Evolutionary conservation across 2,797 vertebrate species (phyloP).

Genomic region (Hoplostethus mediterraneus): DNA sequence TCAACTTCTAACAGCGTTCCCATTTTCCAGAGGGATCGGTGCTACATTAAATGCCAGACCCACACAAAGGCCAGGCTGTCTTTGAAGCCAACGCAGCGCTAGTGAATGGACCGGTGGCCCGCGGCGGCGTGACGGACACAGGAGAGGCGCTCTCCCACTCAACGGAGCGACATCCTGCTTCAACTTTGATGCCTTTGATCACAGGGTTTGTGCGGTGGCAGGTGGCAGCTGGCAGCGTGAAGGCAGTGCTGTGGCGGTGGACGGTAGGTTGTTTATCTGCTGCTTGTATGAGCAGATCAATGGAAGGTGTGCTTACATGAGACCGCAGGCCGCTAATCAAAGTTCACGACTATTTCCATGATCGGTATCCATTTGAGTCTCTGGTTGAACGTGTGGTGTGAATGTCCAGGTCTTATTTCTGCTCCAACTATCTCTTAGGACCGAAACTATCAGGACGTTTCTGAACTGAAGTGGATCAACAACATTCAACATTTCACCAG

Average conservation of each 20-base stretch:
- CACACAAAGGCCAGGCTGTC: conserved; percentile 63
- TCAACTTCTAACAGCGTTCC: neutral
- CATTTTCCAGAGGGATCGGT: conserved; percentile 48
- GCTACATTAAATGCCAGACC: conserved; percentile 66
- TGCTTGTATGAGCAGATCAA: neutral
- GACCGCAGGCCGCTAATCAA: neutral
- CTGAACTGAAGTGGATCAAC: too few relatives aligned
- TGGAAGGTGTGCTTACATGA: conserved; percentile 7
- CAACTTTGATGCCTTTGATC: conserved; percentile 69
- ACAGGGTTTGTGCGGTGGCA: conserved; percentile 16
- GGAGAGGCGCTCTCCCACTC: conserved; percentile 29
- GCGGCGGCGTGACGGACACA: conserved; percentile 40
- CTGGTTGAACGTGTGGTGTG: too few relatives aligned
- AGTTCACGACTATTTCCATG: too few relatives aligned
- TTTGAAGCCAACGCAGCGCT: conserved; percentile 80
- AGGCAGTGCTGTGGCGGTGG: neutral
- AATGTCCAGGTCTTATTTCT: too few relatives aligned
- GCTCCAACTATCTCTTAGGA: too few relatives aligned
- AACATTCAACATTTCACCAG: too few relatives aligned
- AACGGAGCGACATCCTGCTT: conserved; percentile 24
- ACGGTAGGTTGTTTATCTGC: too few relatives aligned
- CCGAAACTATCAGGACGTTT: too few relatives aligned
- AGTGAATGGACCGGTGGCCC: conserved; percentile 73
- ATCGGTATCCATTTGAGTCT: too few relatives aligned
- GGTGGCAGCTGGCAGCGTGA: neutral